Percentiles rank a stretch among this genome's conserved stretches.
phyloP scores from a whole-genome alignment of 2,797 vertebrate genomes.

The Mormyrus hasselquistii region DNA sequence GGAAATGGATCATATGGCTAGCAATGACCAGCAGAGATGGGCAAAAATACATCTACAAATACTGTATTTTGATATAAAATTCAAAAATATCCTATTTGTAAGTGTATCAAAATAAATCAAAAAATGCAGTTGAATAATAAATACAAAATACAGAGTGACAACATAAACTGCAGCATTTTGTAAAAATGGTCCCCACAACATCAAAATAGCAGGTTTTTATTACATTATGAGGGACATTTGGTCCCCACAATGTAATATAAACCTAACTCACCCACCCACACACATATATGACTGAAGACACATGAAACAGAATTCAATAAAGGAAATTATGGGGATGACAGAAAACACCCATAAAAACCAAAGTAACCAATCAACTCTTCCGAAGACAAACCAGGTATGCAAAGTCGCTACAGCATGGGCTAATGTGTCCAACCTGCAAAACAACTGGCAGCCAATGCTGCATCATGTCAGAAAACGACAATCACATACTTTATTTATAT shows the following conservation, averaged over 20 bases:
- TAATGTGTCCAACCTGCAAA: neutral
- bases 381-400: neutral
- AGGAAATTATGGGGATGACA: neutral
- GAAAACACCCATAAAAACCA: neutral
- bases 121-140: neutral
- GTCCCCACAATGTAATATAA: neutral
- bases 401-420: neutral
- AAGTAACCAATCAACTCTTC: neutral
- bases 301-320: neutral
- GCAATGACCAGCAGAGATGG: neutral
- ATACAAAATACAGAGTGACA: neutral
- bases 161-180: neutral
- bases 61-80: neutral
- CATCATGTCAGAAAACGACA: neutral
- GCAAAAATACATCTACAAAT: neutral
- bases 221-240: neutral
- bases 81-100: neutral
- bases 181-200: neutral
- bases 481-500: constrained; percentile 1
- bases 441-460: neutral
- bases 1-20: neutral
- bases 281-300: neutral
- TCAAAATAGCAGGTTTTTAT: neutral
- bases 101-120: neutral
- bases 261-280: neutral